A percentile compares a stretch with the other conserved stretches of the same genome.
These are phyloP conservation scores for Dione juno DNA, from an alignment of 2,888 invertebrate genomes.

Conservation along the genomic window DNA sequence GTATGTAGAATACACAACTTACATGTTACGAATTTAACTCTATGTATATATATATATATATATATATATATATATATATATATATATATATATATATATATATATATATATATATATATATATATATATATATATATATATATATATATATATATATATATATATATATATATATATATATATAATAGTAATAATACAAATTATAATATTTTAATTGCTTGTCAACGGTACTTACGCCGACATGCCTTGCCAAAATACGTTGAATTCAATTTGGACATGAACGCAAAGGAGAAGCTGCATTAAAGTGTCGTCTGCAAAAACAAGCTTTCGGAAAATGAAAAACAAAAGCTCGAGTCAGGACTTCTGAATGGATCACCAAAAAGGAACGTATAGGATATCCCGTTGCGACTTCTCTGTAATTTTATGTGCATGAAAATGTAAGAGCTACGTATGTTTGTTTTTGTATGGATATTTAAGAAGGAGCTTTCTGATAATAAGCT, in stretches of 20 bases:
- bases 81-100: no score
- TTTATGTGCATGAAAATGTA: constrained; percentile 36
- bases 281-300: constrained; percentile 58
- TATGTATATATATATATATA: no score
- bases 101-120: no score
- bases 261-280: constrained; percentile 68
- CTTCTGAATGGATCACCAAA: constrained; percentile 53
- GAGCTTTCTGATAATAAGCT: neutral
- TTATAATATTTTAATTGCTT: constrained; percentile 38
- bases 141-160: no score
- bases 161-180: no score
- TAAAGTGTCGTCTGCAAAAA: constrained; percentile 50
- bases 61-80: no score
- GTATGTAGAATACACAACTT: no score
- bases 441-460: constrained; percentile 15
- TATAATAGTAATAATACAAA: no score
- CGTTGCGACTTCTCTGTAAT: constrained; percentile 46
- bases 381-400: constrained; percentile 49
- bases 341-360: constrained; percentile 47
- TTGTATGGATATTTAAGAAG: constrained; percentile 5
- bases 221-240: constrained; percentile 45
- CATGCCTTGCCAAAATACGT: constrained; percentile 58
- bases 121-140: no score
- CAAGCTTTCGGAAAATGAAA: constrained; percentile 41
- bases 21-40: no score